Evolutionary conservation across 37 sponge, comb jelly and placozoan species (phyloP).

Genomic region (Halisarca cf. caerulea): DNA sequence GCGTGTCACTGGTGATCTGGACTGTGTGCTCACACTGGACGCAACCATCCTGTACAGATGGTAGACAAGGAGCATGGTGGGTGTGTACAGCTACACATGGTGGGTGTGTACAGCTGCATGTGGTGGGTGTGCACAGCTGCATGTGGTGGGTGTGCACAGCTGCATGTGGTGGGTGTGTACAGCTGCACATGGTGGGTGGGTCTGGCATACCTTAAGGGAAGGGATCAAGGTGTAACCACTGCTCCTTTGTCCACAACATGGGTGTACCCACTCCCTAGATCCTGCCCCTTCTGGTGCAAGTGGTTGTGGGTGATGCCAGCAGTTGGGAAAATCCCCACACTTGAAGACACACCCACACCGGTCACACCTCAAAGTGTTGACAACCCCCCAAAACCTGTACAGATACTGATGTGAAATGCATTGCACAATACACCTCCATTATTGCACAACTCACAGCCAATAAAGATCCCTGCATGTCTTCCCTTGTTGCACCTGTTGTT

Average conservation of each 20-base stretch:
- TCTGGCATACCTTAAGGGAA: no score
- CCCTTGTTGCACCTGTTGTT: not conserved
- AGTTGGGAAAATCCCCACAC: constrained; percentile 45
- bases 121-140: no score
- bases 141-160: no score
- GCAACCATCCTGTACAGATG: not conserved
- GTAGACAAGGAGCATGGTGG: no score
- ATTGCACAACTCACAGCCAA: constrained; percentile 37
- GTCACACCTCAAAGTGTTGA: constrained; percentile 59
- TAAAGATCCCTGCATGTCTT: constrained; percentile 46
- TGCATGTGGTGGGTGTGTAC: no score
- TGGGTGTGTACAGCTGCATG: no score
- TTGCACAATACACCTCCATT: not conserved
- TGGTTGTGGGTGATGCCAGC: constrained; percentile 48
- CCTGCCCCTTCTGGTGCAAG: not conserved
- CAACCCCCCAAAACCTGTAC: constrained; percentile 67
- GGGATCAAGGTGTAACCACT: not conserved
- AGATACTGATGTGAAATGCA: no score
- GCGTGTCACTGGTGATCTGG: no score
- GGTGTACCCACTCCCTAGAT: not conserved
- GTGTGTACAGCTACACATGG: no score
- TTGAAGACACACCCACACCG: constrained; percentile 59
- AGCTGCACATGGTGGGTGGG: no score
- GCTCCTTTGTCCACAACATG: not conserved
- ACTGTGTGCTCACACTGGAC: constrained; percentile 12